Conservation (phyloP, 2,113 vertebrate genomes). For the Notechis scutatus region DNA sequence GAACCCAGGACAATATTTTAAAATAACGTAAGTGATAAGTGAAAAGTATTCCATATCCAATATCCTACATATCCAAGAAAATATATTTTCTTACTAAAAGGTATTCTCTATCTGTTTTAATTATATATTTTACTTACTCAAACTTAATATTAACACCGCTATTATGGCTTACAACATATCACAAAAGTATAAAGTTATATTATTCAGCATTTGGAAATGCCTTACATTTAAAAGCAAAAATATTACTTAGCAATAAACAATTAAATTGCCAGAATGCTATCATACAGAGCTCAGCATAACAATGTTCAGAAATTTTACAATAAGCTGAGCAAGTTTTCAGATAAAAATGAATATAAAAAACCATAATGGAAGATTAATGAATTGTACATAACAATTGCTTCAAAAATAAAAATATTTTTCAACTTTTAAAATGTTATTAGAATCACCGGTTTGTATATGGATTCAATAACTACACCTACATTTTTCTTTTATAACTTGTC, state of each 20-base stretch:
- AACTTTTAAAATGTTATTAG: neutral
- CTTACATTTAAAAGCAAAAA: slow-evolving; percentile 35
- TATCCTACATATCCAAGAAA: neutral
- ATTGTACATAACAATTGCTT: slow-evolving; percentile 37
- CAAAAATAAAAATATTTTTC: slow-evolving; percentile 35
- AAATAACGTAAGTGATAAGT: neutral
- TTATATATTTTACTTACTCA: slow-evolving; percentile 39
- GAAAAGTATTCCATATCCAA: neutral
- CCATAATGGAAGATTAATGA: slow-evolving; percentile 27
- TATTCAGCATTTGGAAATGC: slow-evolving; percentile 38
- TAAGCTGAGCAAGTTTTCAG: slow-evolving; percentile 29
- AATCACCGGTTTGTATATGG: neutral
- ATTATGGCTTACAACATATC: neutral
- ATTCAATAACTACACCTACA: neutral
- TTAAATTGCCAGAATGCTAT: neutral
- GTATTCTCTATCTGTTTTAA: slow-evolving; percentile 22
- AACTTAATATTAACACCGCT: slow-evolving; percentile 24
- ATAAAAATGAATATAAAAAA: slow-evolving; percentile 32
- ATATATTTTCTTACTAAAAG: slow-evolving; percentile 12
- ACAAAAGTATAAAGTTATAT: slow-evolving; percentile 38
- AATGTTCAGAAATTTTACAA: slow-evolving; percentile 33
- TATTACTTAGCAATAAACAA: slow-evolving; percentile 25
- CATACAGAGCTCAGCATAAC: neutral
- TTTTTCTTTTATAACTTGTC: slow-evolving; percentile 13
- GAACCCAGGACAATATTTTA: neutral